Base-by-base conservation (phyloP, 2,113 vertebrate genomes). In the Oryzias curvinotus region DNA sequence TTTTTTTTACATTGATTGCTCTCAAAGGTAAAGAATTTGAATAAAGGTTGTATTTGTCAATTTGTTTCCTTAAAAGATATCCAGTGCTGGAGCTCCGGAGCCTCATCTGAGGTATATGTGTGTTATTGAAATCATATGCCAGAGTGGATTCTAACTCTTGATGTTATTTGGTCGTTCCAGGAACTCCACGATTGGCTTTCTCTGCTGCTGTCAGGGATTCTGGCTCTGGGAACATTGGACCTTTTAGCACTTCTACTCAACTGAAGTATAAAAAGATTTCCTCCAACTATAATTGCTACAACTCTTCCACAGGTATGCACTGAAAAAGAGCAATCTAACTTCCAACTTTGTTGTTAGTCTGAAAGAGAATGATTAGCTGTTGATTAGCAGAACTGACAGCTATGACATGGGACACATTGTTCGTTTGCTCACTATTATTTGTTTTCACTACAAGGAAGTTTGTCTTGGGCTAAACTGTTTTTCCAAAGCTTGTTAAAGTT, bases 281-380 rank as follows among this genome's bases (percentile, higher is more conserved):
- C 65, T 63, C 81, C 57, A 88, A 88, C 68, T n/a, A 17, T 25
- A 81, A 16, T 6, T 4, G 57, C 51, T 88, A 87, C 65, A 87
- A 85, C 16, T 7, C 28, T 30, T 30, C 28, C 6, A 7, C 5
- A 7, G 5, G 26, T 28, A 28, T 28, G 26, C 15, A 18, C 2
- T n/a, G 3, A 46, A 41, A 51, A 0, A 60, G 21, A 28, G 21
- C 4, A 42, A 3, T 7, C 0, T 21, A 21, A 21, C 21, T 21
- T 2, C 2, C 21, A 21, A 21, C 21, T 21, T 81, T 42, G 83
- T 77, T n/a, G 76, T 82, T 54, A 65, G 75, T 19, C 67, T 89
- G 28, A 83, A n/a, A 72, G 85, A 85, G 57, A 87, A 87, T 12
- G 4, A 3, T 2, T 42, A 17, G 13, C 52, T 12, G 21, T 23